Base-by-base conservation (phyloP, 2,113 vertebrate genomes). In the Meriones unguiculatus region DNA sequence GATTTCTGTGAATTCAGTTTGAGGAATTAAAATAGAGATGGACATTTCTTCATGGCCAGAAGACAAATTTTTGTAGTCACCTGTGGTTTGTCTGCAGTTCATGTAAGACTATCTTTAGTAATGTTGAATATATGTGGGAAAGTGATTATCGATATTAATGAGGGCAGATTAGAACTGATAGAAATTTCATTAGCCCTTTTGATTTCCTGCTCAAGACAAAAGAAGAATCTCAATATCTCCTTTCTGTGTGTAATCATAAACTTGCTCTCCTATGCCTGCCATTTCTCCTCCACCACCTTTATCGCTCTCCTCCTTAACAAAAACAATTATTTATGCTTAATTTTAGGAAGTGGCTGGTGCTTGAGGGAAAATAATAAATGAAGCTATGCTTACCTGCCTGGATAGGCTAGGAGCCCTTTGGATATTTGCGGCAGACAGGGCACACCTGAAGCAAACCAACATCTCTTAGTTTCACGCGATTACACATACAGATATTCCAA, bases 361-460 rank as follows among this genome's bases (percentile, higher is more conserved):
- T 62, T 59, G 46, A 93, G 54, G 5, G 50, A 92, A 87, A 78
- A 54, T 32, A 18, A 12, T 91, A 38, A 86, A 92, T 78, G 25
- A 15, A 85, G 59, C 38, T 88, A 88, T 28, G 70, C 77, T 94
- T 50, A 54, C 57, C 52, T 38, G 46, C 80, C 82, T 81, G 87
- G 17, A 9, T 57, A 93, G 38, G 65, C 85, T 54, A 91, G 38
- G 13, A 69, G 7, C 35, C 32, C 25, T 85, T 35, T 28, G 89
- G 76, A 38, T 46, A 78, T 94, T 91, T 91, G 75, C 81, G 59
- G 64, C 82, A 91, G 89, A 96, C 41, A 88, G 17, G 72, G 70
- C 59, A 54, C 70, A 87, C n/a, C 52, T 35, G 52, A 85, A 81
- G 32, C 57, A 93, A 72, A 90, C 87, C n/a, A 72, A 2, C 38